Evolutionary conservation across 2,113 vertebrate genomes (phyloP).

Genomic region (Neogobius melanostomus): DNA sequence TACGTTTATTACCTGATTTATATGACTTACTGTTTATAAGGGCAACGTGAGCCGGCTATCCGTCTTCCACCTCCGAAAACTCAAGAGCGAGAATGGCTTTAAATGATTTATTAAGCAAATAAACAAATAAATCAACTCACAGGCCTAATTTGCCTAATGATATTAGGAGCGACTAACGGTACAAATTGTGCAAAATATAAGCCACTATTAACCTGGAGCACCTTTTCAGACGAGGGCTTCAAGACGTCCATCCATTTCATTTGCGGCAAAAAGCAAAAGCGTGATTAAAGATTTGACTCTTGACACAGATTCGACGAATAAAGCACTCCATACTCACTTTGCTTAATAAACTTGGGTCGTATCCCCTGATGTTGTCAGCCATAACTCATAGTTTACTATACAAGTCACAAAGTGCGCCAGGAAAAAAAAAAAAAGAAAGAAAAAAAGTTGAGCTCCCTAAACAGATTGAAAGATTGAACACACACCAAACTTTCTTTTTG

Average conservation of each 20-base stretch:
- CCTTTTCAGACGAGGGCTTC: conserved; percentile 72
- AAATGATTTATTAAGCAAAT: conserved; percentile 82
- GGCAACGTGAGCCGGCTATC: conserved; percentile 70
- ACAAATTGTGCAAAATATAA: conserved; percentile 77
- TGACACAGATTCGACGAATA: conserved; percentile 76
- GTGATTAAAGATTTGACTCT: conserved; percentile 75
- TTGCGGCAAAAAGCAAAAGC: conserved; percentile 75
- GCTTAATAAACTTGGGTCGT: conserved; percentile 60
- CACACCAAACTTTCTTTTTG: conserved; percentile 50
- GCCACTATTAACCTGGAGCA: conserved; percentile 77
- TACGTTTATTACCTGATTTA: conserved; percentile 82
- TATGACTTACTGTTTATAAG: conserved; percentile 76
- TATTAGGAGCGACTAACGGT: conserved; percentile 81
- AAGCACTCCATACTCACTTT: conserved; percentile 59
- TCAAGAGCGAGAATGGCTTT: conserved; percentile 75
- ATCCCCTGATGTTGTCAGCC: conserved; percentile 36
- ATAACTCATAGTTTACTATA: conserved; percentile 53
- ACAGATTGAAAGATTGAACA: conserved; percentile 25
- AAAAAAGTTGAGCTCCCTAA: conserved; percentile 52
- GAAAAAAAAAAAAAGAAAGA: too few relatives aligned
- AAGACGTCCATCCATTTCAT: conserved; percentile 76
- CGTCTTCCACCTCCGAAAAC: conserved; percentile 64
- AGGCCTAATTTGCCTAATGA: conserved; percentile 82
- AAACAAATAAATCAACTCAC: conserved; percentile 79
- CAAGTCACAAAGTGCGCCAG: conserved; percentile 32